Evolutionary conservation across 2,797 vertebrate species (phyloP).

Genomic region (Lophotriccus pileatus): DNA sequence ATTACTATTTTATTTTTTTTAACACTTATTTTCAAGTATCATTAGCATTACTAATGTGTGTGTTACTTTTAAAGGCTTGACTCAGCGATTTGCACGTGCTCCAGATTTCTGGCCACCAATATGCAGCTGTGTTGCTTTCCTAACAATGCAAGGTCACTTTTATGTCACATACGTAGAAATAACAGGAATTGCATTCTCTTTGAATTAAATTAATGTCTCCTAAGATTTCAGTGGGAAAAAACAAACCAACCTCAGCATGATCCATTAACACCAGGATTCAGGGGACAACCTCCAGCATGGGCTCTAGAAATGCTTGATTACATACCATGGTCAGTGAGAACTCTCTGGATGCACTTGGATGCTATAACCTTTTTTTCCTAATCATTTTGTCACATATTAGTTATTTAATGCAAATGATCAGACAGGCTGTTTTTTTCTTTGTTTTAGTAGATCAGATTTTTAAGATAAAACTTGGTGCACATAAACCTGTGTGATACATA

Average conservation of each 20-base stretch:
- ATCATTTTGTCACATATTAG: not conserved
- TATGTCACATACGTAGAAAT: not conserved
- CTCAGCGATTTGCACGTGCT: not conserved
- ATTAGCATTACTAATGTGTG: constrained; percentile 30
- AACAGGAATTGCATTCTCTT: not conserved
- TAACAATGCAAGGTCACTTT: constrained; percentile 59
- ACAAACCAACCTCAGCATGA: not conserved
- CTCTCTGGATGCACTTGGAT: not conserved
- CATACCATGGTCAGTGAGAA: not conserved
- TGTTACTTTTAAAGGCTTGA: constrained; percentile 38
- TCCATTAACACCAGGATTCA: not conserved
- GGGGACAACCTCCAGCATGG: not conserved
- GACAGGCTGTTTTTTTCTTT: not conserved
- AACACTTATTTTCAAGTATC: not conserved
- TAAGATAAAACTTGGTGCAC: not conserved
- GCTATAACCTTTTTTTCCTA: not conserved
- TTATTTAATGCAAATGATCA: not conserved
- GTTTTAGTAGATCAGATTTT: not conserved
- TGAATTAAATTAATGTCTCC: not conserved
- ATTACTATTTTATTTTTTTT: not conserved
- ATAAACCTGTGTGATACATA: not conserved
- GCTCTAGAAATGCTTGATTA: not conserved
- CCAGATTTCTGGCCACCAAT: not conserved
- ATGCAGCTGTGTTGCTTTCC: not conserved
- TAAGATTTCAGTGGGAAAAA: not conserved